Percentiles rank a stretch among this genome's conserved stretches.
Conservation (phyloP, 2,888 invertebrate genomes). For the Pandemis cinnamomeana region DNA sequence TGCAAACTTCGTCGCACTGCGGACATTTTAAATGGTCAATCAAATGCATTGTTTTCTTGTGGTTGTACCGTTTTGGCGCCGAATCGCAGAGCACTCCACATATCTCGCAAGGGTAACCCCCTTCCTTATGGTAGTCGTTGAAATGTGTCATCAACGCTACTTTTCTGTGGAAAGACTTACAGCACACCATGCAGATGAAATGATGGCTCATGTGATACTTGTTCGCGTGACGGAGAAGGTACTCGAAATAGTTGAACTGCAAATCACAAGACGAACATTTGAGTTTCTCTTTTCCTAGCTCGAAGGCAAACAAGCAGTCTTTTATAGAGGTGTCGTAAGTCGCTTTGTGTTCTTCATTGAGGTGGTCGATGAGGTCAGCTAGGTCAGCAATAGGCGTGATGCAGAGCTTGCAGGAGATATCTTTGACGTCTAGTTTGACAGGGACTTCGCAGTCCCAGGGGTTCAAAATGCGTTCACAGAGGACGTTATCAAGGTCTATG, state of each 20-base stretch:
- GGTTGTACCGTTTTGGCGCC: slow-evolving; percentile 25
- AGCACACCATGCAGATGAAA: slow-evolving; percentile 37
- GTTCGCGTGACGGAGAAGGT: slow-evolving; percentile 39
- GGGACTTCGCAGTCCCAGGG: slow-evolving; percentile 39
- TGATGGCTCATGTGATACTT: slow-evolving; percentile 30
- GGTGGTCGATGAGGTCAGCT: slow-evolving; percentile 18
- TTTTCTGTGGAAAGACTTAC: slow-evolving; percentile 42
- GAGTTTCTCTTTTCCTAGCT: slow-evolving; percentile 36
- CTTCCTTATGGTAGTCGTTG: slow-evolving; percentile 33
- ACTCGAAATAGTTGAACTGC: slow-evolving; percentile 40
- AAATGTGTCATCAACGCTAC: slow-evolving; percentile 49
- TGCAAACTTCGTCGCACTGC: slow-evolving; percentile 27
- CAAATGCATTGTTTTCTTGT: slow-evolving; percentile 16
- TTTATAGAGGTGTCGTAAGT: slow-evolving; percentile 31
- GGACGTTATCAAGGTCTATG: slow-evolving; percentile 29
- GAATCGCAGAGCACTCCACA: slow-evolving; percentile 19
- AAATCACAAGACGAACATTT: slow-evolving; percentile 31
- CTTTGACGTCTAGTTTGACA: slow-evolving; percentile 40
- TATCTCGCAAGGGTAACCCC: slow-evolving; percentile 21
- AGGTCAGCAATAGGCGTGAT: slow-evolving; percentile 17
- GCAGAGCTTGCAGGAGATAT: slow-evolving; percentile 39
- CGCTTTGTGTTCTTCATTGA: slow-evolving; percentile 19
- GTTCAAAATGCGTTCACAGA: slow-evolving; percentile 29
- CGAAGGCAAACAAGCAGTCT: slow-evolving; percentile 40
- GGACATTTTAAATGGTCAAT: slow-evolving; percentile 39